Base-by-base conservation (phyloP, 2,113 vertebrate genomes). In the Labeo catla region DNA sequence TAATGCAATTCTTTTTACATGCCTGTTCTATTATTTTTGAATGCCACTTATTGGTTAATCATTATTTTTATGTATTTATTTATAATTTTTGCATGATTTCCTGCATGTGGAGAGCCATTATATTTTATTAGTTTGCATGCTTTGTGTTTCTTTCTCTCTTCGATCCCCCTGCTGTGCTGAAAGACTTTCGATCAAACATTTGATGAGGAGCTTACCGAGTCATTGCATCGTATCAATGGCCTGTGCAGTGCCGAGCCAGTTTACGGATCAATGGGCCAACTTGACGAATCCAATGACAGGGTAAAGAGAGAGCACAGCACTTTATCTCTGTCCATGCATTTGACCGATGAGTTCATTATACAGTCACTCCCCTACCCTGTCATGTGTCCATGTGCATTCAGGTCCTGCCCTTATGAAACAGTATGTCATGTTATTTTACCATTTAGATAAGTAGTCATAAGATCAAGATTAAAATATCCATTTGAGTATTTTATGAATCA, bases 251-350 rank as follows among this genome's bases (percentile, higher is more conserved):
- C 93, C 89, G 93, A 96, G 74, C 91, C 94, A 89, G 88, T 93
- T 89, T 93, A 95, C 80, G 94, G 95, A 93, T 96, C 91, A 90
- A 92, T 95, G 93, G 93, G 89, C 93, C 94, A 95, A 92, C 88
- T 96, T 94, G 94, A 93, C 94, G 93, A 90, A 93, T 90, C 93
- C 91, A 93, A 91, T 91, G 93, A 94, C 93, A 91, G 95, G 95
- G 96, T 97, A 96, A 96, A 83, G n/a, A 15, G 49, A 83, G 81
- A 83, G 65, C 49, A 61, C 9, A 23, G 77, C 16, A 49, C 61
- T 66, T 49, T 9, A 82, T 82, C 47, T 39, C 59, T 65, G 59
- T 65, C 59, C 23, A 13, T 28, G 5, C 43, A 8, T 43, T 63
- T 66, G 79, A 81, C n/a, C 28, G 8, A 50, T 36, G 63, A 52